These are phyloP conservation scores for Catharus bicknelli DNA, from an alignment of 2,113 vertebrate genomes.

Conservation along the genomic window DNA sequence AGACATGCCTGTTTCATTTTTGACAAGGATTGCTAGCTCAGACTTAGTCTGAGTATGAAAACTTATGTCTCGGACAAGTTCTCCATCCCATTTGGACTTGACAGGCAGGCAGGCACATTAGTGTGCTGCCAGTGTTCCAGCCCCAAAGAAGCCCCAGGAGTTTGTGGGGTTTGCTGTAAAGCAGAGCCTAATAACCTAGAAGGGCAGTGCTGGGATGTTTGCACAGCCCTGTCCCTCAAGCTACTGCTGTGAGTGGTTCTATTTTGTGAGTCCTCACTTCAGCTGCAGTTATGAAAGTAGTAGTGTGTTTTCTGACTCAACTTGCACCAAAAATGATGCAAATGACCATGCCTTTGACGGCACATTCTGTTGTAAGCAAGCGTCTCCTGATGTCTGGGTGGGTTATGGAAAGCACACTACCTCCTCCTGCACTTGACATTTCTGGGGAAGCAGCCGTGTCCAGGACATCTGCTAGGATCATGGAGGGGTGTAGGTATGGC, in stretches of 20 bases:
- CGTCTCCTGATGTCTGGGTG: not conserved
- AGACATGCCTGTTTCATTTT: not conserved
- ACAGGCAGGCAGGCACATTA: not conserved
- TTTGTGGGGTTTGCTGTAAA: not conserved
- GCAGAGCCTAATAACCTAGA: not conserved
- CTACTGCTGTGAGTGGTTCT: not conserved
- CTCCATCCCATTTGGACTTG: not conserved
- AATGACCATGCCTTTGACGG: not conserved
- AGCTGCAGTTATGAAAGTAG: not conserved
- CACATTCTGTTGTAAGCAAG: not conserved
- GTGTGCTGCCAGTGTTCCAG: not conserved
- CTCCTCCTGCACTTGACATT: not conserved
- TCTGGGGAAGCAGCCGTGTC: not conserved
- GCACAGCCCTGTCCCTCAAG: not conserved
- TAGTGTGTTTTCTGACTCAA: not conserved
- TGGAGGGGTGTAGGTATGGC: not conserved
- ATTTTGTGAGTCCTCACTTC: not conserved
- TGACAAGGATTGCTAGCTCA: not conserved
- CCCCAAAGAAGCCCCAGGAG: not conserved
- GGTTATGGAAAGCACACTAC: not conserved
- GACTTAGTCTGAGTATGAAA: not conserved
- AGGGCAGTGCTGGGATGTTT: not conserved
- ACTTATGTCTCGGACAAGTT: accelerated
- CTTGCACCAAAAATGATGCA: not conserved
- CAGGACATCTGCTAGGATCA: not conserved